Conservation (phyloP, 2,113 vertebrate species). For the Paradoxurus hermaphroditus region DNA sequence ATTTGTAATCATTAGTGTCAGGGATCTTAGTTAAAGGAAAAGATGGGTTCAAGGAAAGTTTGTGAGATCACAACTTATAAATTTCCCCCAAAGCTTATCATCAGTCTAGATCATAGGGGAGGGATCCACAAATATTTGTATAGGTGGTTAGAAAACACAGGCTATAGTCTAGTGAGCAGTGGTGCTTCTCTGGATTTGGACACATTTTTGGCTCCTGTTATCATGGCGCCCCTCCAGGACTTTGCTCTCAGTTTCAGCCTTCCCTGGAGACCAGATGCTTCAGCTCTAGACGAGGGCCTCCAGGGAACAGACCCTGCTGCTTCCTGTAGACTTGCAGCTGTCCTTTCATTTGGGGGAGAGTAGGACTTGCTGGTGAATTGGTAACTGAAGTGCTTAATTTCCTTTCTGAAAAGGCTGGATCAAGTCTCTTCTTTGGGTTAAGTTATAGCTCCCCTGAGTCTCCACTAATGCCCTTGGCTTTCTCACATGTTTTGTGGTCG, state of each 20-base stretch:
- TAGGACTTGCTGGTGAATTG: neutral
- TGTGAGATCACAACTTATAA: neutral
- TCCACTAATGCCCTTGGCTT: neutral
- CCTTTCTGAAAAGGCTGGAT: neutral
- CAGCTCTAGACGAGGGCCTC: neutral
- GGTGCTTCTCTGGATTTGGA: constrained; percentile 12
- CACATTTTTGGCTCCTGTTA: constrained; percentile 53
- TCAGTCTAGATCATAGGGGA: neutral
- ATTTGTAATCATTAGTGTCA: neutral
- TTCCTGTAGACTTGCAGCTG: neutral
- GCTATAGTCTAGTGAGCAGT: neutral
- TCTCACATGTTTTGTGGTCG: neutral
- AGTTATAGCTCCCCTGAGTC: neutral
- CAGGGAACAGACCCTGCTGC: neutral
- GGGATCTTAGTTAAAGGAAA: constrained; percentile 3
- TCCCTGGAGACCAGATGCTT: constrained; percentile 55
- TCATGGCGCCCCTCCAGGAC: neutral
- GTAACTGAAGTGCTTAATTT: neutral
- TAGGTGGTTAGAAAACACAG: constrained; percentile 40
- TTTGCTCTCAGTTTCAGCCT: constrained; percentile 17
- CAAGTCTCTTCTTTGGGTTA: neutral
- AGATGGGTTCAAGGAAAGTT: neutral
- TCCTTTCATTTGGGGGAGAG: neutral
- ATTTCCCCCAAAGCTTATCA: constrained; percentile 9
- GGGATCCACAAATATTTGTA: constrained; percentile 27